Percentiles rank a stretch among this genome's conserved stretches.
These are phyloP conservation scores for Hyles lineata DNA, from an alignment of 2,888 invertebrate species.

Conservation along the genomic window DNA sequence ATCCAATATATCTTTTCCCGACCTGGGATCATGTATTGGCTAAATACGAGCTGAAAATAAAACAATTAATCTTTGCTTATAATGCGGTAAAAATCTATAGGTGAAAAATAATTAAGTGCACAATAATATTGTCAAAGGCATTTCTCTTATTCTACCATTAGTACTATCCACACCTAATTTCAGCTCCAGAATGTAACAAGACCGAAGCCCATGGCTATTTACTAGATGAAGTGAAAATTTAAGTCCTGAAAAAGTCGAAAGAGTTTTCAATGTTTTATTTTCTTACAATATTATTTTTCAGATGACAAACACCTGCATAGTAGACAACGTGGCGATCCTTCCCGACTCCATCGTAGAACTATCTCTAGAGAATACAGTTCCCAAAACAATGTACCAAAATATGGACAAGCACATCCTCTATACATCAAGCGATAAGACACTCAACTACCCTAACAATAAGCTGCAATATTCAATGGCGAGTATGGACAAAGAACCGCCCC, in stretches of 20 bases:
- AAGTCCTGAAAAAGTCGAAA: background rate
- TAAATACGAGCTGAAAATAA: too few species aligned
- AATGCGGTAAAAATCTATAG: too few species aligned
- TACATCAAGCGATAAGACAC: constrained; percentile 68
- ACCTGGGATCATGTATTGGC: too few species aligned
- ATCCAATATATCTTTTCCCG: too few species aligned
- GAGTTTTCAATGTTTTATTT: background rate
- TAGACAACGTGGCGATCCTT: constrained; percentile 72
- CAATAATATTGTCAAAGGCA: too few species aligned
- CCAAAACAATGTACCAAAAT: constrained; percentile 76
- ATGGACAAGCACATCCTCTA: constrained; percentile 76
- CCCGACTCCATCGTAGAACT: constrained; percentile 81
- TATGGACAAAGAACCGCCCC: constrained; percentile 62
- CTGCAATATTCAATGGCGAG: constrained; percentile 72
- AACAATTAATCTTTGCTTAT: too few species aligned
- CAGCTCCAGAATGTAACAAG: too few species aligned
- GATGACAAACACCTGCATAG: constrained; percentile 79
- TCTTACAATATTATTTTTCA: constrained; percentile 42
- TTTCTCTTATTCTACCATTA: too few species aligned
- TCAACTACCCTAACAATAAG: constrained; percentile 65
- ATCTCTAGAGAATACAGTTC: constrained; percentile 74
- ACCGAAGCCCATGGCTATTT: too few species aligned
- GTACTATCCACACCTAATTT: too few species aligned
- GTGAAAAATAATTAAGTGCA: too few species aligned
- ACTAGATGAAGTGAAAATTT: too few species aligned